phyloP scores from a whole-genome alignment of 2,888 invertebrate species.

The Gandaritis pyraliata region DNA sequence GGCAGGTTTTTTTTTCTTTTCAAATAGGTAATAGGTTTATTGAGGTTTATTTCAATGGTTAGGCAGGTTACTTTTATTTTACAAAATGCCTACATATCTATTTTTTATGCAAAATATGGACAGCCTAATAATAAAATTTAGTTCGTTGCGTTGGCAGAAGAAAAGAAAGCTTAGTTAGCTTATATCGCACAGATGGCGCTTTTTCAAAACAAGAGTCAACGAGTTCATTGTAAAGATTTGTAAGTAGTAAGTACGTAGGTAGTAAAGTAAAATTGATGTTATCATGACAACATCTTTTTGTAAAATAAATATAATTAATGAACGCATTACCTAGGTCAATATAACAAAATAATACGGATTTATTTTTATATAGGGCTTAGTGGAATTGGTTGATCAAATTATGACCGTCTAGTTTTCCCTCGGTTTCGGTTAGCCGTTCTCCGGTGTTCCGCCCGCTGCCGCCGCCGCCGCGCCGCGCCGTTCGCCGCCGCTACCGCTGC shows the following conservation, averaged over 20 bases:
- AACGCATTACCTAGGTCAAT: neutral
- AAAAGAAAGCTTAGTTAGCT: neutral
- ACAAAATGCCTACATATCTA: too few relatives aligned
- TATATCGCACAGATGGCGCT: neutral
- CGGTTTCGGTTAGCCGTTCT: slow-evolving; percentile 73
- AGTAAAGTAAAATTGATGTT: slow-evolving; percentile 6
- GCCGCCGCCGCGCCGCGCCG: slow-evolving; percentile 35
- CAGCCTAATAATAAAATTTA: too few relatives aligned
- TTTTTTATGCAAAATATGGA: too few relatives aligned
- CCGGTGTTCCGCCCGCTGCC: slow-evolving; percentile 74
- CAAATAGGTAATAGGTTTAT: too few relatives aligned
- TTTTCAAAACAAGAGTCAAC: slow-evolving; percentile 6
- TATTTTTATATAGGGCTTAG: neutral
- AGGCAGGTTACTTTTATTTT: too few relatives aligned
- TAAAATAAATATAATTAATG: neutral
- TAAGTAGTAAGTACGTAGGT: too few relatives aligned
- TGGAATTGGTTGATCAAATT: slow-evolving; percentile 29
- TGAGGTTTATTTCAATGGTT: too few relatives aligned
- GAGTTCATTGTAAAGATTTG: too few relatives aligned
- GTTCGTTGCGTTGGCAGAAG: too few relatives aligned
- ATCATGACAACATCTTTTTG: slow-evolving; percentile 16
- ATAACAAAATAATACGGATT: neutral
- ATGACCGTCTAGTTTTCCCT: slow-evolving; percentile 66
- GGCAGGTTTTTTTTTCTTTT: too few relatives aligned
- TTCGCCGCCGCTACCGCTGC: neutral